phyloP scores from a whole-genome alignment of 92 coral and sea anemone genomes.

The Muricea muricata region DNA sequence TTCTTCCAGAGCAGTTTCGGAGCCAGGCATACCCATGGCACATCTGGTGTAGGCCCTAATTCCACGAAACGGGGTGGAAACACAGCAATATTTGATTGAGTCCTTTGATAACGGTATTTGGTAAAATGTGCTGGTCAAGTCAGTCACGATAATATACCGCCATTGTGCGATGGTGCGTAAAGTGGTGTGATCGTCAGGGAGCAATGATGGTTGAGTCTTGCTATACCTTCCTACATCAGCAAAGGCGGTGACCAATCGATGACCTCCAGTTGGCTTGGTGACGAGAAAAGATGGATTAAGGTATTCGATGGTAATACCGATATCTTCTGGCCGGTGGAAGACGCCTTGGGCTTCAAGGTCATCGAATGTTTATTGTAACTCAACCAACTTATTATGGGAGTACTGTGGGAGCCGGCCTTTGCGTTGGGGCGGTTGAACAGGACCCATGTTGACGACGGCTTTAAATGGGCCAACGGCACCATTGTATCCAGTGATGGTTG shows the following conservation, averaged over 20 bases:
- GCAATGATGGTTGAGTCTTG: slow-evolving; percentile 59
- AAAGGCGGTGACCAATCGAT: slow-evolving; percentile 58
- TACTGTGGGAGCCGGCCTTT: slow-evolving; percentile 62
- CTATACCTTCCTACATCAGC: slow-evolving; percentile 61
- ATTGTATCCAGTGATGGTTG: slow-evolving; percentile 47
- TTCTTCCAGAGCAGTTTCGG: slow-evolving; percentile 30
- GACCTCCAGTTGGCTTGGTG: slow-evolving; percentile 50
- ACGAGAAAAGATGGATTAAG: slow-evolving; percentile 55
- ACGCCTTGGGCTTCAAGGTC: slow-evolving; percentile 44
- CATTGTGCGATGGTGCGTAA: slow-evolving; percentile 55
- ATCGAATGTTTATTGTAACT: slow-evolving; percentile 41
- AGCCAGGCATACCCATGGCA: slow-evolving; percentile 41
- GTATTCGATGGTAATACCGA: slow-evolving; percentile 32
- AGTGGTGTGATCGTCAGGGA: slow-evolving; percentile 63
- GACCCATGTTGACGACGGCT: slow-evolving; percentile 61
- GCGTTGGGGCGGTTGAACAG: slow-evolving; percentile 53
- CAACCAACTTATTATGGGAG: slow-evolving; percentile 22
- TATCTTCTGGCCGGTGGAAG: slow-evolving; percentile 44
- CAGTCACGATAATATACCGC: slow-evolving; percentile 39
- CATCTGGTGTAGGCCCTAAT: slow-evolving; percentile 24
- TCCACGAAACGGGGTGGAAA: slow-evolving; percentile 33
- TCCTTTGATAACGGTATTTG: slow-evolving; percentile 57
- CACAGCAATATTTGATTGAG: slow-evolving; percentile 42
- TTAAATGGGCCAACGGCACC: slow-evolving; percentile 55
- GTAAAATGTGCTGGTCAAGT: neutral